These are phyloP conservation scores for Canis aureus DNA, from an alignment of 2,113 vertebrate genomes.

Conservation along the genomic window DNA sequence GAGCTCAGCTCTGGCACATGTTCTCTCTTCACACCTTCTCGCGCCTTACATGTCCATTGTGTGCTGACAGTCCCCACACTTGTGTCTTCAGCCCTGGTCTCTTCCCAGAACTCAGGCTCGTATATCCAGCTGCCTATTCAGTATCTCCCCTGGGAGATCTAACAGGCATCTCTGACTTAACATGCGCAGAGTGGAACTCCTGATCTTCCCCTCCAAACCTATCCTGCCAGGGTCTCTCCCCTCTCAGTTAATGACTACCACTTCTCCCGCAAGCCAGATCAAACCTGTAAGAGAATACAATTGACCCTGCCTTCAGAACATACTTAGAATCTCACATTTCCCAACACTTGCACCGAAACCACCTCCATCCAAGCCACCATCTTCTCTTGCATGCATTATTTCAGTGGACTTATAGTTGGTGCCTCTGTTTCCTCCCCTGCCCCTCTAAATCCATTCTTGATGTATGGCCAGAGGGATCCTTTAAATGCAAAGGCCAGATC, in stretches of 20 bases:
- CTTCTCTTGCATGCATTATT: not conserved
- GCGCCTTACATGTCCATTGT: not conserved
- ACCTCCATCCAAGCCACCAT: not conserved
- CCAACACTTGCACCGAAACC: not conserved
- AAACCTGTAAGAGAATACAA: not conserved
- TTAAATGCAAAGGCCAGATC: not conserved
- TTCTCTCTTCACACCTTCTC: not conserved
- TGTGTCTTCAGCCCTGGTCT: not conserved
- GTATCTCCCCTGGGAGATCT: not conserved
- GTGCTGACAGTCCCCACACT: not conserved
- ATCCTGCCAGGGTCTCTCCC: not conserved
- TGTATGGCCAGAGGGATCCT: not conserved
- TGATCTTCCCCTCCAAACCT: too few relatives aligned
- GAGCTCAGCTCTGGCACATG: not conserved
- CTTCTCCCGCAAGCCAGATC: not conserved
- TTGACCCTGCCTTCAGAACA: not conserved
- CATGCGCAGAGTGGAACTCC: not conserved
- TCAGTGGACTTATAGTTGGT: not conserved
- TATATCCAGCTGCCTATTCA: not conserved
- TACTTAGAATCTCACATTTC: not conserved
- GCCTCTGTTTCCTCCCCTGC: not conserved
- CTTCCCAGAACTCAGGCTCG: not conserved
- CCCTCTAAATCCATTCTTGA: not conserved
- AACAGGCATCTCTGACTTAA: not conserved
- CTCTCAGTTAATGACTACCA: not conserved